phyloP scores from a whole-genome alignment of 2,888 invertebrate species.

The Harpalus rufipes region DNA sequence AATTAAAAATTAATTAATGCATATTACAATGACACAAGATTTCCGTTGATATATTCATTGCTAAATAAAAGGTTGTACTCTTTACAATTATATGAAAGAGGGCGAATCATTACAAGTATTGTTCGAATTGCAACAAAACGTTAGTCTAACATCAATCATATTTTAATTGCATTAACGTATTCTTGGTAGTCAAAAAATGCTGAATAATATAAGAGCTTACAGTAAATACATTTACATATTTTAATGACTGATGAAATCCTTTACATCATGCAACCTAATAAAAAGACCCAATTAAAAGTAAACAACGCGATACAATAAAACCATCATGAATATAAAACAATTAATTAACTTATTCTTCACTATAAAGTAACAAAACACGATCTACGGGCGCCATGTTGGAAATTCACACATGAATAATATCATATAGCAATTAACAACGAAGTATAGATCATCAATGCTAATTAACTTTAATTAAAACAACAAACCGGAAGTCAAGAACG shows the following conservation, averaged over 20 bases:
- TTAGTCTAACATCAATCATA: constrained; percentile 30
- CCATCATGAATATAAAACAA: constrained; percentile 52
- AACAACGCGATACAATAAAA: constrained; percentile 48
- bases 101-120: constrained; percentile 10
- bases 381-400: constrained; percentile 36
- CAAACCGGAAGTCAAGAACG: constrained; percentile 36
- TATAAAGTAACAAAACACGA: constrained; percentile 47
- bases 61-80: background rate
- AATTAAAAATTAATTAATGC: constrained; percentile 25
- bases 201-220: constrained; percentile 43
- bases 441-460: constrained; percentile 50
- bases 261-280: constrained; percentile 43
- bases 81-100: background rate
- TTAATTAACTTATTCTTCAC: constrained; percentile 48
- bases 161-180: constrained; percentile 45
- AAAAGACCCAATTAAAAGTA: constrained; percentile 49
- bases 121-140: background rate
- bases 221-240: constrained; percentile 50
- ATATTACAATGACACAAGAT: constrained; percentile 5
- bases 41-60: background rate
- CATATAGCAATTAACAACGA: constrained; percentile 38
- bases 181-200: constrained; percentile 35
- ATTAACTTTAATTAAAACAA: constrained; percentile 45
- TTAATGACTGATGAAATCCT: constrained; percentile 47
- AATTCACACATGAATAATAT: constrained; percentile 55